Evolutionary conservation across 2,888 invertebrate species (phyloP), one percentile per base, ranked within the genome.

Genomic region (Poecilobothrus nobilitatus): DNA sequence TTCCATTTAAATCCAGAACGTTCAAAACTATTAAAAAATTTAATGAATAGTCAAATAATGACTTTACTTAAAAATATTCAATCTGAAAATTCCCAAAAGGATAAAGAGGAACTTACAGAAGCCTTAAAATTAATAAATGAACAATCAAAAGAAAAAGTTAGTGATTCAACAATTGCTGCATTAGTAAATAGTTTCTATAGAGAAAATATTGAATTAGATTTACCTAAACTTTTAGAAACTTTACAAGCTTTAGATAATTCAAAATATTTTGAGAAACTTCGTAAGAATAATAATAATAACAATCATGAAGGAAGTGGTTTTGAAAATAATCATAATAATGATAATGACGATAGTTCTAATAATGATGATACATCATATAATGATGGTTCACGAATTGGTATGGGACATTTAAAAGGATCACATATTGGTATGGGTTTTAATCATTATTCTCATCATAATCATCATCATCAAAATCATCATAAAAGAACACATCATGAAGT

Each of bases 181-280:
- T 78, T 81, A 70, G 78, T 81, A 2, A 80, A 81, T 68, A 78
- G 76, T 66, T 75, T 80, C 10, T 78, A 77, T 65, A 71, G 74
- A 0, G 79, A 78, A 64, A 76, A 78, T 68, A 73, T 79, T 21
- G 78, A 80, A 69, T 71, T 81, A 22, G 79, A 81, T 70, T 72
- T 78, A 62, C 73, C 72, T 0, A 75, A 75, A 34, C 71, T 82
- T 18, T 76, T 78, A 27, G 78, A 79, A 20, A 76, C 79, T 0
- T 69, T 82, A 41, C 71, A 74, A 0, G 76, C 74, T 65, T 79
- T 78, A 69, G 78, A 78, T 68, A 68, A 73, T 21, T 70, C 73
- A 20, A 73, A 73, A 67, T 70, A 70, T 66, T 71, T 20, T 37
- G 65, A 37, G 20, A 65, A 65, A 65, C 9, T 34, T 18, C n/a